Conservation (phyloP, 2,113 vertebrate species). For the Microtus pennsylvanicus region DNA sequence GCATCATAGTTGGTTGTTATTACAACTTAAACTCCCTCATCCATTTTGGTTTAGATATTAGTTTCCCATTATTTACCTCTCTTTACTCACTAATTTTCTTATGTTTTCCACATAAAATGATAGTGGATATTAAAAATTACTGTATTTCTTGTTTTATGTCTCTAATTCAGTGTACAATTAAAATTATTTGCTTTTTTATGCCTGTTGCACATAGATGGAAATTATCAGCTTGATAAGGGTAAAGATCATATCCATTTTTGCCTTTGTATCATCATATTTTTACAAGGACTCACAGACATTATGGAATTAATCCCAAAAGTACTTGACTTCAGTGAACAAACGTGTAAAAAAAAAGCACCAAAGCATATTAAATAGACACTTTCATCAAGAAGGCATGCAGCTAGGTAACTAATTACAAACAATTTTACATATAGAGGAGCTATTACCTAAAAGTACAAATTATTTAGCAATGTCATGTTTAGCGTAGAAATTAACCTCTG, state of each 20-base stretch:
- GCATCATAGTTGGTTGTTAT: background rate
- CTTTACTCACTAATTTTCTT: background rate
- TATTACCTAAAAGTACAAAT: background rate
- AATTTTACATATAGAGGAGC: background rate
- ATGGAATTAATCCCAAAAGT: background rate
- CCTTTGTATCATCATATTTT: background rate
- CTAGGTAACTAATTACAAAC: background rate
- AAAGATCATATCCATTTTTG: background rate
- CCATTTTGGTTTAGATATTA: background rate
- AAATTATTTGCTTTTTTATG: background rate
- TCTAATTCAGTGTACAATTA: background rate
- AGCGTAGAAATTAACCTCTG: background rate
- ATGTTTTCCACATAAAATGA: background rate
- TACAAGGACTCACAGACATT: background rate
- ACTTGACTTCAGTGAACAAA: slow-evolving; percentile 1
- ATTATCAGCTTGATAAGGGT: background rate
- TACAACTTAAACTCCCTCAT: background rate
- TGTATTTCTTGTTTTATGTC: background rate
- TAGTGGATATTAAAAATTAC: background rate
- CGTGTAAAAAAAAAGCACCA: background rate
- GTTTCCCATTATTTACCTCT: background rate
- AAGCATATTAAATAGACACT: background rate
- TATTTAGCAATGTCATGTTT: slow-evolving; percentile 5
- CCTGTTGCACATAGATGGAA: background rate
- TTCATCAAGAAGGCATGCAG: background rate